Conservation (phyloP, 2,888 invertebrate species). For the Lamellibrachia columna region DNA sequence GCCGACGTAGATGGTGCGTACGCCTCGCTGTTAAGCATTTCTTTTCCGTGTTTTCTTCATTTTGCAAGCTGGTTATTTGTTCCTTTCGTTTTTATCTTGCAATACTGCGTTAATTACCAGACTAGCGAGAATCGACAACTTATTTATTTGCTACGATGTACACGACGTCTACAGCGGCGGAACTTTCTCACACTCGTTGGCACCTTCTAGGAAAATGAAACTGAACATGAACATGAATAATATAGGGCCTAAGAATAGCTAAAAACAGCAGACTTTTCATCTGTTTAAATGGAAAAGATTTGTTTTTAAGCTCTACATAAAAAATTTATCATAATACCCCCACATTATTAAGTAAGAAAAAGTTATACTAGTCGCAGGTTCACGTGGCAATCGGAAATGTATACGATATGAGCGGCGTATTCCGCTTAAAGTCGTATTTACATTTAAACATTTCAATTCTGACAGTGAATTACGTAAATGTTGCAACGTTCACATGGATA, state of each 20-base stretch:
- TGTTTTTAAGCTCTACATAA: neutral
- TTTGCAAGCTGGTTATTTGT: neutral
- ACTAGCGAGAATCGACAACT: no score
- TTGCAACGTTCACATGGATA: neutral
- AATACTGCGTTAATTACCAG: no score
- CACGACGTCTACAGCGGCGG: neutral
- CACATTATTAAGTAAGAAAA: neutral
- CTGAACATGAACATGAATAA: neutral
- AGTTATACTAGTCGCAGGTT: neutral
- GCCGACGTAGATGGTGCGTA: constrained; percentile 53
- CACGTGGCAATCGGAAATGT: neutral
- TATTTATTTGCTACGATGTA: no score
- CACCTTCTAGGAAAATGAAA: neutral
- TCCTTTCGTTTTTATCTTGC: neutral
- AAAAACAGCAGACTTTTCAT: neutral
- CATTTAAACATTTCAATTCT: neutral
- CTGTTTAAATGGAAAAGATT: neutral
- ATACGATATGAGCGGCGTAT: neutral
- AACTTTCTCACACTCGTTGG: neutral
- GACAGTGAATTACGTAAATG: neutral
- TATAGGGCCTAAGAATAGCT: neutral
- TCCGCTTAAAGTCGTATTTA: neutral
- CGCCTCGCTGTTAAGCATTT: neutral
- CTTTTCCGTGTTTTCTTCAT: neutral
- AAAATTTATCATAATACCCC: neutral